A percentile compares a stretch with the other conserved stretches of the same genome.
Evolutionary conservation across 2,888 invertebrate genomes (phyloP).

Genomic region (Scaptomyza tumidula): DNA sequence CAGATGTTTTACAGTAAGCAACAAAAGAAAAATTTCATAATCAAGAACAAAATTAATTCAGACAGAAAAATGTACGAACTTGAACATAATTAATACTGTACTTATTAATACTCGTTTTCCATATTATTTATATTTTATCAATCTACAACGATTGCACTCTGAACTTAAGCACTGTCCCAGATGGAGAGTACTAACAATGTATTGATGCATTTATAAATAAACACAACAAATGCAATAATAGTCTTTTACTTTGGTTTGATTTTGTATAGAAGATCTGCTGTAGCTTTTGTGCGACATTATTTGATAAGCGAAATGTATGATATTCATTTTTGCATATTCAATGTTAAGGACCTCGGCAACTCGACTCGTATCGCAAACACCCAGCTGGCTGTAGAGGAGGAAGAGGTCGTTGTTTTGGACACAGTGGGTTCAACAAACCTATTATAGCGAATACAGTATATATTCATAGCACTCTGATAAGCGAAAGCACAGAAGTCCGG

Average conservation of each 20-base stretch:
- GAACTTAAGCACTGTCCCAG: neutral
- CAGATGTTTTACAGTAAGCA: too few relatives aligned
- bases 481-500: constrained; percentile 45
- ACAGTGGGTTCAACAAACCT: constrained; percentile 83
- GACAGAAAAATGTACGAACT: too few relatives aligned
- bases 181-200: constrained; percentile 5
- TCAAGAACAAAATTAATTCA: too few relatives aligned
- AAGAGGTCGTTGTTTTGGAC: constrained; percentile 46
- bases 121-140: neutral
- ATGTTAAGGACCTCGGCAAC: constrained; percentile 67
- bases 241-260: constrained; percentile 1
- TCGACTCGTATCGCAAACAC: constrained; percentile 48
- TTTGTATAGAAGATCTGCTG: neutral
- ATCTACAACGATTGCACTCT: neutral
- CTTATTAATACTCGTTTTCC: too few relatives aligned
- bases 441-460: constrained; percentile 60
- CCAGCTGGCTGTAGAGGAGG: constrained; percentile 36
- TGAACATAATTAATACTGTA: too few relatives aligned
- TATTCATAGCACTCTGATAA: constrained; percentile 31
- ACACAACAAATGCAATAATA: neutral
- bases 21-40: too few relatives aligned
- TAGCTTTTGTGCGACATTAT: neutral
- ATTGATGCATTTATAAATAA: constrained; percentile 12
- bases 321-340: constrained; percentile 36
- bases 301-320: constrained; percentile 50